Evolutionary conservation across 2,888 invertebrate genomes (phyloP).

Genomic region (Osedax frankpressi): DNA sequence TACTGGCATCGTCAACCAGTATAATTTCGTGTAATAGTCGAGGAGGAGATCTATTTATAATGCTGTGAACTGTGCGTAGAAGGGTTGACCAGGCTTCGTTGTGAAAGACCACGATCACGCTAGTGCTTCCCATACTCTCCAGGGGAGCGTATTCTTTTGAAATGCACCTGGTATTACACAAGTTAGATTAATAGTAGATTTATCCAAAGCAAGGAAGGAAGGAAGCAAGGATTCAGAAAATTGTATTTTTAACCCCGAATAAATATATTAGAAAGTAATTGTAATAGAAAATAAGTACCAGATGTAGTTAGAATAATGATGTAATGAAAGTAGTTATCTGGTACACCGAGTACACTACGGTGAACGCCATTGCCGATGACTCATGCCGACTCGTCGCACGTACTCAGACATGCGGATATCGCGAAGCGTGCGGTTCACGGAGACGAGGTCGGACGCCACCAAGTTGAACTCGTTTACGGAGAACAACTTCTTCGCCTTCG

Average conservation of each 20-base stretch:
- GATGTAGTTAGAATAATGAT: too few relatives aligned
- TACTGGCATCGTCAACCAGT: constrained; percentile 92
- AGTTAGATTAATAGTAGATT: too few relatives aligned
- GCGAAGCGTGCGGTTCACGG: constrained; percentile 80
- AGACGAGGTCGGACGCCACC: constrained; percentile 91
- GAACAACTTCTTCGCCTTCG: constrained; percentile 81
- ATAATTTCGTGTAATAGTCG: constrained; percentile 81
- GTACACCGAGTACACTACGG: too few relatives aligned
- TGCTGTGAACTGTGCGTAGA: constrained; percentile 87
- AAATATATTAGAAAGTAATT: too few relatives aligned
- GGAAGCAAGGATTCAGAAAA: too few relatives aligned
- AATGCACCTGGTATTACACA: too few relatives aligned
- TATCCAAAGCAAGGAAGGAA: too few relatives aligned
- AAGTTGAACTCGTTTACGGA: constrained; percentile 97
- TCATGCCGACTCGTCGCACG: too few relatives aligned
- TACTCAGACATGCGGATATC: constrained; percentile 83
- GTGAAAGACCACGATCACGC: constrained; percentile 89
- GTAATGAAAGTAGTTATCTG: too few relatives aligned
- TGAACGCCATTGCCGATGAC: too few relatives aligned
- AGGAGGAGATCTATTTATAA: constrained; percentile 81
- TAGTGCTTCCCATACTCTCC: constrained; percentile 64
- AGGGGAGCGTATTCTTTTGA: constrained; percentile 27
- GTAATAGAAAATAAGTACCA: too few relatives aligned
- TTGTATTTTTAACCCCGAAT: too few relatives aligned
- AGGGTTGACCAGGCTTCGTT: constrained; percentile 98